Evolutionary conservation across 1,140 invertebrate genomes (phyloP).

Genomic region (Holcopasites calliopsidis): DNA sequence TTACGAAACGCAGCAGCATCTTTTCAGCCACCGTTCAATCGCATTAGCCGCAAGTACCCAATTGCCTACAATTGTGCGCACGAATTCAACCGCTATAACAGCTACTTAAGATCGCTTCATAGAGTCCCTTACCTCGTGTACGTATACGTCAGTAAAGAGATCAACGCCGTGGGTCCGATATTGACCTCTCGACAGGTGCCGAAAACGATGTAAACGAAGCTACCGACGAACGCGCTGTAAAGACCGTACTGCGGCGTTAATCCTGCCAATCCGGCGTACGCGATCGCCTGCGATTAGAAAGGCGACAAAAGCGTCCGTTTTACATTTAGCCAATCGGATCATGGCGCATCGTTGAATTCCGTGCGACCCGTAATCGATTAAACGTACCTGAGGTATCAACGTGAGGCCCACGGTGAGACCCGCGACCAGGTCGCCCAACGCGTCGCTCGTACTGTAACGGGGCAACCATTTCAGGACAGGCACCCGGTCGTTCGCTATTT

Average conservation of each 20-base stretch:
- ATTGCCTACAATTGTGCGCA: not conserved
- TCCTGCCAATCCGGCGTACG: slow-evolving; percentile 88
- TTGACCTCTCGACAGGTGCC: slow-evolving; percentile 92
- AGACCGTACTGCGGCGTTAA: slow-evolving; percentile 90
- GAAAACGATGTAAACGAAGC: slow-evolving; percentile 90
- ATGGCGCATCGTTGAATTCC: not conserved
- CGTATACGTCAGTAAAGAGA: slow-evolving; percentile 86
- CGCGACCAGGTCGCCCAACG: slow-evolving; percentile 79
- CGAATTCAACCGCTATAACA: not conserved
- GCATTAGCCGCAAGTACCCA: not conserved
- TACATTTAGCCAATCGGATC: not conserved
- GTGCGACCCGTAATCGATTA: too few species aligned
- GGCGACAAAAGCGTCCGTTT: not conserved
- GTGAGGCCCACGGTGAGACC: slow-evolving; percentile 82
- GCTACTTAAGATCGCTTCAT: not conserved
- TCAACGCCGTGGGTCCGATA: slow-evolving; percentile 89
- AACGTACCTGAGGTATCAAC: slow-evolving; percentile 80
- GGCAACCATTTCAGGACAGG: slow-evolving; percentile 79
- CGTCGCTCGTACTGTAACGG: slow-evolving; percentile 72
- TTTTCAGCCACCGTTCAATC: slow-evolving; percentile 16
- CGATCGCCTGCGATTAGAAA: slow-evolving; percentile 83
- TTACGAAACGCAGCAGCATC: not conserved
- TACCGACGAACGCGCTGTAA: slow-evolving; percentile 91
- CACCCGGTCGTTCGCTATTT: slow-evolving; percentile 60
- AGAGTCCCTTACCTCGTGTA: slow-evolving; percentile 79